Conservation (phyloP, 1,140 invertebrate species). For the Monomorium pharaonis region DNA sequence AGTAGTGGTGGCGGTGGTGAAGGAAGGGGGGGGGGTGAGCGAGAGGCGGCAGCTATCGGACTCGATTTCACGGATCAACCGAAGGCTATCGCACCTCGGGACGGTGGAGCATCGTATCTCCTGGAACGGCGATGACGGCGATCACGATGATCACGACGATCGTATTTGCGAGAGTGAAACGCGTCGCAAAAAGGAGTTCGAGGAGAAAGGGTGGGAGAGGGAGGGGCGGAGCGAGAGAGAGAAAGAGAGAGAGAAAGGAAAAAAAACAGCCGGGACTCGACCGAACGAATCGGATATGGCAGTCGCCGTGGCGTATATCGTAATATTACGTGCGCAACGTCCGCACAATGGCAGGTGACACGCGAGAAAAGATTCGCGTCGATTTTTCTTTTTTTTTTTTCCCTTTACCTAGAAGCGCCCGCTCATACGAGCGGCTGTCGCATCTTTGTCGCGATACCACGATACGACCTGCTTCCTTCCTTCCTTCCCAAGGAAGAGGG, state of each 20-base stretch:
- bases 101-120: not conserved
- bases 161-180: not conserved
- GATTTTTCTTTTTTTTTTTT: not conserved
- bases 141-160: not conserved
- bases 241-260: not conserved
- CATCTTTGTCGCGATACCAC: conserved; percentile 10
- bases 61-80: not conserved
- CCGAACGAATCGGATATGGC: not conserved
- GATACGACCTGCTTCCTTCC: not conserved
- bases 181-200: not conserved
- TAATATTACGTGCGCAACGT: not conserved
- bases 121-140: no score
- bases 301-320: not conserved
- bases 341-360: not conserved
- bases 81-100: not conserved
- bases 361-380: not conserved
- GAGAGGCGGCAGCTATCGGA: not conserved
- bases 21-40: not conserved
- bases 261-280: not conserved
- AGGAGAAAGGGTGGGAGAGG: not conserved
- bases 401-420: not conserved
- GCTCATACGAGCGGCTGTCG: conserved; percentile 17
- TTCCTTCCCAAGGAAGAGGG: no score
- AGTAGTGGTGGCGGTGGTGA: no score
- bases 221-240: not conserved